phyloP scores from a whole-genome alignment of 2,797 vertebrate genomes.

The Tamandua tetradactyla region DNA sequence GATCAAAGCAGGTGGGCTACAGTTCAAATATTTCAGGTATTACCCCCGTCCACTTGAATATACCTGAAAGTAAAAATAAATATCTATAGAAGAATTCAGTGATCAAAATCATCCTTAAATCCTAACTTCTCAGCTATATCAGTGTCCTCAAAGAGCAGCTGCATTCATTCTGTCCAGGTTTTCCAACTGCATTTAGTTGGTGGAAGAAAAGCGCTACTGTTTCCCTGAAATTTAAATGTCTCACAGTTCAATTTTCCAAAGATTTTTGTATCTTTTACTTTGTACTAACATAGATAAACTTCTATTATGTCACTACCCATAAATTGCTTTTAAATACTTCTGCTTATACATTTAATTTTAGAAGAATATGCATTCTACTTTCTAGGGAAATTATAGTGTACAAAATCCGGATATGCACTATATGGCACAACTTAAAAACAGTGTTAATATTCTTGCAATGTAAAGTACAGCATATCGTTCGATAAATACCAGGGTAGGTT shows the following conservation, averaged over 20 bases:
- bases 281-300: neutral
- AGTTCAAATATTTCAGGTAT: too few relatives aligned
- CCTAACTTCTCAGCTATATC: too few relatives aligned
- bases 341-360: neutral
- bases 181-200: neutral
- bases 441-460: neutral
- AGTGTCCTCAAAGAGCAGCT: neutral
- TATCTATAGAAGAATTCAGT: too few relatives aligned
- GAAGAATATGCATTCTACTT: neutral
- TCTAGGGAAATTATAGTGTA: neutral
- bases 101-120: too few relatives aligned
- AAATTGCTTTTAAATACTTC: neutral
- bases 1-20: too few relatives aligned
- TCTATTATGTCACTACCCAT: neutral
- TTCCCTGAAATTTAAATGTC: neutral
- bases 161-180: neutral
- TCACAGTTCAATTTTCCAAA: neutral
- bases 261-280: neutral
- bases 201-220: neutral
- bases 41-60: too few relatives aligned
- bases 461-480: neutral
- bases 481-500: neutral
- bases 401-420: neutral
- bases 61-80: too few relatives aligned
- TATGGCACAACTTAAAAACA: neutral